Evolutionary conservation across 2,797 vertebrate species (phyloP).

Genomic region (Carcharodon carcharias): DNA sequence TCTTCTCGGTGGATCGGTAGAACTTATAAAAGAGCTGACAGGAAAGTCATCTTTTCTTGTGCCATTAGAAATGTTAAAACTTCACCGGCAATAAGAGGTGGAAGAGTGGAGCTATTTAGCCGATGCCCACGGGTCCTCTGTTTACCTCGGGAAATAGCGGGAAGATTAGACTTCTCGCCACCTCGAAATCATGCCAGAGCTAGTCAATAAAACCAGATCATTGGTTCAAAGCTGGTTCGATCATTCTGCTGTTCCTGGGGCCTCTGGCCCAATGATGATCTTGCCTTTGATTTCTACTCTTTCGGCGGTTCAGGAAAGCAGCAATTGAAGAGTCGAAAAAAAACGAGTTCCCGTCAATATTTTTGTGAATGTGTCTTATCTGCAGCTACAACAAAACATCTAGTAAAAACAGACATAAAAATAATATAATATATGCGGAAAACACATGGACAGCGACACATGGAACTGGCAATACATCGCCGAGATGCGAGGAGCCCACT

Average conservation of each 20-base stretch:
- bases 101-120: neutral
- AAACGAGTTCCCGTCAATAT: neutral
- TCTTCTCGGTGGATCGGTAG: neutral
- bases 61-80: neutral
- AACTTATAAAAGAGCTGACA: neutral
- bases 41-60: neutral
- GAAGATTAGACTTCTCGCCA: neutral
- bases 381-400: neutral
- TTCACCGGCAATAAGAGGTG: neutral
- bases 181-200: neutral
- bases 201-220: neutral
- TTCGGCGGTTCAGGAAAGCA: neutral
- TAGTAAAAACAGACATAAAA: neutral
- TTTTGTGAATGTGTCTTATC: neutral
- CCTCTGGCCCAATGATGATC: neutral
- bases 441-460: neutral
- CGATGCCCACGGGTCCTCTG: neutral
- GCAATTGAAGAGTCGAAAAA: neutral
- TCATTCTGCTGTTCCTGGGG: neutral
- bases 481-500: neutral
- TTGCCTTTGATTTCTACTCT: neutral
- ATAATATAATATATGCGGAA: neutral
- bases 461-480: too few relatives aligned
- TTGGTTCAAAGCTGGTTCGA: neutral
- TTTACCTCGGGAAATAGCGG: neutral